These are phyloP conservation scores for Panthera tigris DNA, from an alignment of 2,113 vertebrate genomes.

Conservation along the genomic window DNA sequence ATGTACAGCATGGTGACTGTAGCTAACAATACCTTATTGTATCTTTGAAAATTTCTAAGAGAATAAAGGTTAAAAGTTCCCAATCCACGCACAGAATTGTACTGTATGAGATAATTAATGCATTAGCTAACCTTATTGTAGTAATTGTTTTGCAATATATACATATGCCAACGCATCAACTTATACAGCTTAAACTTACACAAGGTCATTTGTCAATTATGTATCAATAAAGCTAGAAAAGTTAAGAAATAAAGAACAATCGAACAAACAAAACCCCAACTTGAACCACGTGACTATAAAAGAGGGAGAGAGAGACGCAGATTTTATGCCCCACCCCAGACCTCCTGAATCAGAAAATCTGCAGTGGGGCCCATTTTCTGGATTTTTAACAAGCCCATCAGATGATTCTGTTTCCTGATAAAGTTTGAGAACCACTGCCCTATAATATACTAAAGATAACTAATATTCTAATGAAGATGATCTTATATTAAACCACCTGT, in stretches of 20 bases:
- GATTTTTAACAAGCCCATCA: background rate
- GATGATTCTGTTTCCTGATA: background rate
- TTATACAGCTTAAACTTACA: background rate
- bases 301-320: background rate
- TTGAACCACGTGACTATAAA: background rate
- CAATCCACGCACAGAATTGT: background rate
- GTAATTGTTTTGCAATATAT: background rate
- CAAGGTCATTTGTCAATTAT: background rate
- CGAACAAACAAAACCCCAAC: background rate
- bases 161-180: background rate
- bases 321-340: background rate
- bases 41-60: background rate
- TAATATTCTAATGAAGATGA: background rate
- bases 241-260: background rate
- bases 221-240: background rate
- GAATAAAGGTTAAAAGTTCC: background rate
- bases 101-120: background rate
- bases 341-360: background rate
- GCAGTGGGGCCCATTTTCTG: background rate
- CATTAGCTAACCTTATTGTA: background rate
- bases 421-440: background rate
- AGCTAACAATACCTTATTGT: no score
- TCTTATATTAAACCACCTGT: background rate
- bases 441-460: background rate
- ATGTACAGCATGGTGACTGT: background rate